Evolutionary conservation across 2,888 invertebrate genomes (phyloP).

Genomic region (Acronicta leporina): DNA sequence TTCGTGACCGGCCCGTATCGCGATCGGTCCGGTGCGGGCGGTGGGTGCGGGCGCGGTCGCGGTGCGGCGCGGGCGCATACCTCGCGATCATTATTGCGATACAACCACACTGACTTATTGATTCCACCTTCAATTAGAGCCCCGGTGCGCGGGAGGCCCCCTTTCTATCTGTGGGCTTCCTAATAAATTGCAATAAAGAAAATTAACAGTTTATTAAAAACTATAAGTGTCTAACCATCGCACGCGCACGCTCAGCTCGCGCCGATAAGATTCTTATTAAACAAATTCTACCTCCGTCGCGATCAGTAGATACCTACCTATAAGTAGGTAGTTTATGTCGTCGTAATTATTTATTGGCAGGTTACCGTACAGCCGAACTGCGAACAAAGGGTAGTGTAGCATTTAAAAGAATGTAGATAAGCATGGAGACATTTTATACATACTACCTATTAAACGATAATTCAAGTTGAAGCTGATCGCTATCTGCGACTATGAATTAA

Average conservation of each 20-base stretch:
- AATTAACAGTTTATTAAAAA: conserved; percentile 60
- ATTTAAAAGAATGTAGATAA: conserved; percentile 50
- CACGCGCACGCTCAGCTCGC: conserved; percentile 20
- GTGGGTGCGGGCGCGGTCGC: conserved; percentile 24
- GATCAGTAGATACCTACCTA: conserved; percentile 4
- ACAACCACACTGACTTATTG: conserved; percentile 71
- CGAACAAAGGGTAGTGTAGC: conserved; percentile 44
- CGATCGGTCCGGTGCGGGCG: conserved; percentile 48
- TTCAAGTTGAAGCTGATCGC: conserved; percentile 42
- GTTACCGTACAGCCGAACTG: conserved; percentile 1
- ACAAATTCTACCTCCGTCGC: conserved; percentile 28
- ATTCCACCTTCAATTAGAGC: conserved; percentile 72
- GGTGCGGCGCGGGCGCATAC: conserved; percentile 48
- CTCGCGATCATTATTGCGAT: conserved; percentile 63
- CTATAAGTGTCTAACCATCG: conserved; percentile 34
- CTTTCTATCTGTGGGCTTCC: conserved; percentile 49
- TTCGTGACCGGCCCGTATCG: conserved; percentile 60
- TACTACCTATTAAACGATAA: conserved; percentile 39
- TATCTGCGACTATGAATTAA: conserved; percentile 46
- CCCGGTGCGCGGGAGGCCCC: conserved; percentile 56
- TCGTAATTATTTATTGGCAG: background rate
- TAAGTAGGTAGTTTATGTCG: conserved; percentile 9
- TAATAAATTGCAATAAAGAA: conserved; percentile 58
- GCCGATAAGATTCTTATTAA: conserved; percentile 34
- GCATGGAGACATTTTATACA: conserved; percentile 35